Evolutionary conservation across 2,888 invertebrate genomes (phyloP).

Genomic region (Eupeodes luniger): DNA sequence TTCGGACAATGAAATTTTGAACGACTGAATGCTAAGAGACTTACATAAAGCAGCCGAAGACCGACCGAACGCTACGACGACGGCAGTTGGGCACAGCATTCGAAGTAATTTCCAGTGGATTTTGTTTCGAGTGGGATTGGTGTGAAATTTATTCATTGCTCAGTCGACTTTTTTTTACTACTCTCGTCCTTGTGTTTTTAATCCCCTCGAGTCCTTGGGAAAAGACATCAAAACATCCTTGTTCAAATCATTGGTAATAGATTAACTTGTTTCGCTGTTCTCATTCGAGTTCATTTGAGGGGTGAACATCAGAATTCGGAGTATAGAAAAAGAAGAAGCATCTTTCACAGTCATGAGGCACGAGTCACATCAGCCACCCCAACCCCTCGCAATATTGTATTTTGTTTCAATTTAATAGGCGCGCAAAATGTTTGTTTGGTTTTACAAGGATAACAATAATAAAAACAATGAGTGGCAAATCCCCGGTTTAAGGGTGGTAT

Average conservation of each 20-base stretch:
- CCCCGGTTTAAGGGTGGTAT: constrained; percentile 38
- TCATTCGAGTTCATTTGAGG: constrained; percentile 33
- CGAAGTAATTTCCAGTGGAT: background rate
- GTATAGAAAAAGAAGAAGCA: background rate
- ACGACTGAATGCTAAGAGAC: constrained; percentile 65
- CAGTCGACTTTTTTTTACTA: constrained; percentile 38
- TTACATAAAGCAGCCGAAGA: constrained; percentile 51
- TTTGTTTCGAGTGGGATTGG: constrained; percentile 31
- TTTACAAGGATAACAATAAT: constrained; percentile 72
- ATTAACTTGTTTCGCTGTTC: constrained; percentile 73
- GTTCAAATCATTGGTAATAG: constrained; percentile 76
- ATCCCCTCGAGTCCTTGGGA: constrained; percentile 64
- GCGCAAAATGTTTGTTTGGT: constrained; percentile 75
- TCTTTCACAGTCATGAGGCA: constrained; percentile 11
- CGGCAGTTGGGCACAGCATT: background rate
- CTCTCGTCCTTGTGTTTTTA: constrained; percentile 55
- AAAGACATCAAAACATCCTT: constrained; percentile 74
- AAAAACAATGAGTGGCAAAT: constrained; percentile 48
- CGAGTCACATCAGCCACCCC: constrained; percentile 7
- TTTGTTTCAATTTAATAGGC: constrained; percentile 74
- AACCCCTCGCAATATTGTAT: constrained; percentile 27
- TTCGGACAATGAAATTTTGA: constrained; percentile 75
- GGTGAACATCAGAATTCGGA: constrained; percentile 7
- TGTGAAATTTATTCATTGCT: constrained; percentile 75
- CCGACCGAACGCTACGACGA: background rate